These are phyloP conservation scores for Ischnura elegans DNA, from an alignment of 2,888 invertebrate genomes.

Conservation along the genomic window DNA sequence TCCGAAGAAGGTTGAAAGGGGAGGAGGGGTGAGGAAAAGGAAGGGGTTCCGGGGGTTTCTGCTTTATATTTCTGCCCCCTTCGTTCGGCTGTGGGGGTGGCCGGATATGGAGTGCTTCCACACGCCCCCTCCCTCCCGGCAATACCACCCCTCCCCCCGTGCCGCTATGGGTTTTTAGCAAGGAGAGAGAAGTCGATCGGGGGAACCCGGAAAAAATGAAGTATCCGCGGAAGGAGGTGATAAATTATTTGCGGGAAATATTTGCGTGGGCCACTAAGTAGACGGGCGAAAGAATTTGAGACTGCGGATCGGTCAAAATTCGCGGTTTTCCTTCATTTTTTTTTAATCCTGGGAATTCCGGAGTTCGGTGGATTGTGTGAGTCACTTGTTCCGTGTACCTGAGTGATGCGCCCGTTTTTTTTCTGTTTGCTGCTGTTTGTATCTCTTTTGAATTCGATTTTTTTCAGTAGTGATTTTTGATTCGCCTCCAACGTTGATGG, in stretches of 20 bases:
- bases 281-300: neutral
- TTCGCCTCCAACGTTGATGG: no score
- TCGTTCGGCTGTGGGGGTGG: neutral
- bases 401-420: no score
- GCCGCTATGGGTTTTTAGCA: neutral
- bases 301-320: neutral
- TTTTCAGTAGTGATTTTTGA: no score
- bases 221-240: neutral
- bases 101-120: conserved; percentile 5
- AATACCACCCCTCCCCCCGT: no score
- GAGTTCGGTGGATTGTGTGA: neutral
- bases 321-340: neutral
- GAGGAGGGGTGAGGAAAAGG: neutral
- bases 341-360: neutral
- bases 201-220: neutral
- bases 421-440: no score
- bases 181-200: neutral
- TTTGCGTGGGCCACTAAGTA: neutral
- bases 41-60: neutral
- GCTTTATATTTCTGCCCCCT: neutral
- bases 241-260: conserved; percentile 4
- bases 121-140: no score
- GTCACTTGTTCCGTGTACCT: no score
- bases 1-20: neutral
- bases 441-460: no score